Evolutionary conservation across 2,113 vertebrate species (phyloP), one percentile per base, ranked within the genome.

Genomic region (Terrapene triunguis): DNA sequence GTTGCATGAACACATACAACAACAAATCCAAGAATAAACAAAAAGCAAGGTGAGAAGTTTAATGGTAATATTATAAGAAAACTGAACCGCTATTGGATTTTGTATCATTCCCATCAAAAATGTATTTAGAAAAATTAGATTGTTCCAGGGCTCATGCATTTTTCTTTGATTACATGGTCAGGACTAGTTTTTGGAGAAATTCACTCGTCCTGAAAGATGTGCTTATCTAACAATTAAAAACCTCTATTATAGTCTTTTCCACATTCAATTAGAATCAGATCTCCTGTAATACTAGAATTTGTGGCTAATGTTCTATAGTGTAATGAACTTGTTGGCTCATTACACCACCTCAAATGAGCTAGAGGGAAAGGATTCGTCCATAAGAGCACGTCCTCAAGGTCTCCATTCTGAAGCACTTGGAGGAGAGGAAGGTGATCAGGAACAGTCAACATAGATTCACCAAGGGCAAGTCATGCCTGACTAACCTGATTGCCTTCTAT

Each of bases 1-100:
- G 11, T 6, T 79, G 35, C 50, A 85, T 44, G 80, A 80, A 80
- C 94, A 82, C 19, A 55, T 21, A 3, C 44, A 69, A 83, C 19
- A 80, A 50, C 25, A 80, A 35, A 80, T 51, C 44, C 44, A 80
- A 80, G 27, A 80, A 53, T 19, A 80, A 85, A 84, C 4, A 4
- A 86, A 84, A 74, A 80, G 8, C 57, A 80, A 91, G 69, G 42
- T 57, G 92, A 62, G 89, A 50, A 12, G 91, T 89, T 24, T 53
- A 83, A 57, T 51, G 54, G 27, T 25, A 86, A 42, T 47, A 35
- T 19, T 48, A 48, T 8, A 79, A 59, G 47, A 87, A 90, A 44
- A 13, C 1, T 47, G 27, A 86, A 1, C 74, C 42, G 27, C 38
- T 38, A 69, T 69, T 38, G 17, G 65, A 51, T 50, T 69, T 44